Conservation (phyloP, 2,113 vertebrate species). For the Pholis gunnellus region DNA sequence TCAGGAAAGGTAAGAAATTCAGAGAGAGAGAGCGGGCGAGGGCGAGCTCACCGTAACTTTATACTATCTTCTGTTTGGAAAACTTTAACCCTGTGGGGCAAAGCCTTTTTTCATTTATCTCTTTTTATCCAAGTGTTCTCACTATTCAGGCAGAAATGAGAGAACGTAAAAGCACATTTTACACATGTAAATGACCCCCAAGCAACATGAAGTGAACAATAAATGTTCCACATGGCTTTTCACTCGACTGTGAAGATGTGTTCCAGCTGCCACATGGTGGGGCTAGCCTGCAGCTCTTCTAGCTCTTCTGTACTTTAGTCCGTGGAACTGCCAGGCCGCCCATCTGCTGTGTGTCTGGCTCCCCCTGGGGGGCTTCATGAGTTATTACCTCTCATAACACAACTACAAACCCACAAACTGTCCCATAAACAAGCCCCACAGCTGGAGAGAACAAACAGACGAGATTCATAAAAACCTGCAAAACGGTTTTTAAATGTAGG, state of each 20-base stretch:
- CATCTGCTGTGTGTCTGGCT: constrained; percentile 69
- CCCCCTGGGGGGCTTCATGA: constrained; percentile 70
- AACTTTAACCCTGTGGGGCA: neutral
- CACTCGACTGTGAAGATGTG: constrained; percentile 44
- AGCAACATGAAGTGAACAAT: constrained; percentile 16
- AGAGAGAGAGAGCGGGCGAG: neutral
- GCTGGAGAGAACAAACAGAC: constrained; percentile 40
- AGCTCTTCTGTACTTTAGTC: neutral
- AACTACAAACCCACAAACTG: constrained; percentile 22
- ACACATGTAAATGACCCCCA: neutral
- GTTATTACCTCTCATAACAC: constrained; percentile 63
- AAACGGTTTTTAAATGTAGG: constrained; percentile 4
- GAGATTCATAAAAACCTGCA: constrained; percentile 13
- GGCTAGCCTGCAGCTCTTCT: constrained; percentile 69
- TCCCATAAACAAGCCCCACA: constrained; percentile 46
- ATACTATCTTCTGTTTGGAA: neutral
- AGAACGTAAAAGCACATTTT: neutral
- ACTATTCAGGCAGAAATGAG: neutral
- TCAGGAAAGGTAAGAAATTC: constrained; percentile 90
- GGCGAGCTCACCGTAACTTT: neutral
- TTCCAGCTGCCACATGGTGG: constrained; percentile 75
- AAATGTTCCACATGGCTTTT: constrained; percentile 48
- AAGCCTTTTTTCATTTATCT: neutral
- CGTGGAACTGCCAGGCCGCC: constrained; percentile 20
- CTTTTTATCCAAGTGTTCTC: neutral